phyloP scores from a whole-genome alignment of 2,888 invertebrate genomes.

The Drosophila ustulata region DNA sequence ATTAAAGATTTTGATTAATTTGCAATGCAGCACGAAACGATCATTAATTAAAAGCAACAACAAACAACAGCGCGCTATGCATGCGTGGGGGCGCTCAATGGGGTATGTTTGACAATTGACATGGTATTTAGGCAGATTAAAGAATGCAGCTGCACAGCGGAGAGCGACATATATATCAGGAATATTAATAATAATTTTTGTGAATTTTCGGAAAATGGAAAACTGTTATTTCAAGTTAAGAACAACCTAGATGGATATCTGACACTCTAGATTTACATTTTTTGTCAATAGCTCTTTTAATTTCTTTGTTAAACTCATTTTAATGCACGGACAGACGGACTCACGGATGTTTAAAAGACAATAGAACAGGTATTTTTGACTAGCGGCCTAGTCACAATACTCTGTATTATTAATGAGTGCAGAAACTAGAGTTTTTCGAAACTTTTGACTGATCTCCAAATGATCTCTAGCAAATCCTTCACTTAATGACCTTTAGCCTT shows the following conservation, averaged over 20 bases:
- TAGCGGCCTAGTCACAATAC: too few species aligned
- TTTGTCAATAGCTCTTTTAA: not conserved
- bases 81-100: not conserved
- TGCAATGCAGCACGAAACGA: conserved; percentile 60
- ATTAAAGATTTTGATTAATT: conserved; percentile 72
- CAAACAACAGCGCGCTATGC: not conserved
- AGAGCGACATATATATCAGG: not conserved
- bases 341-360: not conserved
- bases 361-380: not conserved
- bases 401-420: not conserved
- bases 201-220: too few species aligned
- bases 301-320: not conserved
- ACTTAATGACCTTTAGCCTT: conserved; percentile 34
- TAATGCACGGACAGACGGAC: not conserved
- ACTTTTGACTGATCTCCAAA: not conserved
- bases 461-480: not conserved
- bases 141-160: not conserved
- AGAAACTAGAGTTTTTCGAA: not conserved
- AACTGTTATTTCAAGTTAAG: not conserved
- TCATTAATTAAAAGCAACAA: conserved; percentile 55
- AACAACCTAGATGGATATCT: not conserved
- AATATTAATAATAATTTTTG: not conserved
- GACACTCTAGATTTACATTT: not conserved
- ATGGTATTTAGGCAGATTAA: not conserved
- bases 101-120: not conserved